Conservation (phyloP, 2,797 vertebrate species). For the Taeniopygia guttata region DNA sequence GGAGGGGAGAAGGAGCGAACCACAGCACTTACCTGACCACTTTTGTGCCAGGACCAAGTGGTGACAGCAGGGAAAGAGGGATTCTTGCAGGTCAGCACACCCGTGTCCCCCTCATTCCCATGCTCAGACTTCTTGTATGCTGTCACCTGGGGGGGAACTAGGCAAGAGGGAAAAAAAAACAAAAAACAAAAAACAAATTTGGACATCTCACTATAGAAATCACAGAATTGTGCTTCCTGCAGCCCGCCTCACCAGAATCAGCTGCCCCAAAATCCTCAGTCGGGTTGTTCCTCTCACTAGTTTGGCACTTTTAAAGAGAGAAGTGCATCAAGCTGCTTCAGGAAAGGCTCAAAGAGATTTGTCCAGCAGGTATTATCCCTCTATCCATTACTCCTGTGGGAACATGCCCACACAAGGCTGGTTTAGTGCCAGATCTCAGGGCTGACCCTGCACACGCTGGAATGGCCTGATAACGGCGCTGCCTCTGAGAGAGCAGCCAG, state of each 20-base stretch:
- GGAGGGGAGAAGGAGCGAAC: neutral
- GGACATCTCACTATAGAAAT: accelerated
- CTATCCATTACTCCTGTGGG: neutral
- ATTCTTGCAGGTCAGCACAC: conserved; percentile 79
- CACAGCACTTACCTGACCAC: neutral
- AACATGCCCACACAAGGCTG: neutral
- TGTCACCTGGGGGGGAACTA: conserved; percentile 79
- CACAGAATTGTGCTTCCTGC: too few relatives aligned
- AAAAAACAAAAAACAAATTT: too few relatives aligned
- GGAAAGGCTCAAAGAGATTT: neutral
- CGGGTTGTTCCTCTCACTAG: neutral
- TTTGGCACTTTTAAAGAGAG: neutral
- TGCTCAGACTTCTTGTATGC: conserved; percentile 87
- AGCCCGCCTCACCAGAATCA: neutral
- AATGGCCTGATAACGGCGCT: neutral
- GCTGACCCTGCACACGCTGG: neutral
- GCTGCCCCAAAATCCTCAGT: neutral
- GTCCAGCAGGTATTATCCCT: neutral
- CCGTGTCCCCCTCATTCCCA: conserved; percentile 84
- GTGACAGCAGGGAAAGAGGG: conserved; percentile 73
- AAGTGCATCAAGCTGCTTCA: neutral
- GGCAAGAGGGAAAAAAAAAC: neutral
- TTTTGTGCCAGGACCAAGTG: conserved; percentile 70
- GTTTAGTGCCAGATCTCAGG: neutral
- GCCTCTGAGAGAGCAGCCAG: neutral